phyloP scores from a whole-genome alignment of 2,113 vertebrate species.

The Marmota monax region DNA sequence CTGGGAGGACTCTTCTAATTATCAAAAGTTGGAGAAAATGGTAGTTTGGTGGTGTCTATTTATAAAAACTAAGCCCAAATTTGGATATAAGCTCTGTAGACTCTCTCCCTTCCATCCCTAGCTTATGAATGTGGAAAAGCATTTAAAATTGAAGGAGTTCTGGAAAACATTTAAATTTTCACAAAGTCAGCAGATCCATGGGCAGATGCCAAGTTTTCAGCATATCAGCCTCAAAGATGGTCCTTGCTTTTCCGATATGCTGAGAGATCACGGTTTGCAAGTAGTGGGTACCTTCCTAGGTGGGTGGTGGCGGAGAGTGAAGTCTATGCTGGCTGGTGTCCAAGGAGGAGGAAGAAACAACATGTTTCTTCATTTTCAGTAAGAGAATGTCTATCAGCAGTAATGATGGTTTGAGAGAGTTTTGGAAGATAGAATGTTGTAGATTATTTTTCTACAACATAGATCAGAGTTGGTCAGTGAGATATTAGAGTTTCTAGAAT shows the following conservation, averaged over 20 bases:
- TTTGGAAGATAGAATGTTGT: not conserved
- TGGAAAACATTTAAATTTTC: conserved; percentile 48
- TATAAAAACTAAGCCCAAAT: conserved; percentile 33
- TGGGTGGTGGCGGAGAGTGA: not conserved
- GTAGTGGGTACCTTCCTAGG: not conserved
- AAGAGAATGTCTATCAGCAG: not conserved
- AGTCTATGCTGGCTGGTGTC: not conserved
- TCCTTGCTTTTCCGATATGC: not conserved
- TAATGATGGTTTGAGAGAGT: not conserved
- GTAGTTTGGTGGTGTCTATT: not conserved
- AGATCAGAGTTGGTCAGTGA: not conserved
- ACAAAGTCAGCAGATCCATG: not conserved
- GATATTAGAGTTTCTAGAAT: not conserved
- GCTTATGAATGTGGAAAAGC: not conserved
- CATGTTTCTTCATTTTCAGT: not conserved
- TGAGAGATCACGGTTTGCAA: not conserved
- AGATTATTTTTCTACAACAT: not conserved
- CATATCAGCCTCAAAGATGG: not conserved
- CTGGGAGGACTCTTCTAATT: not conserved
- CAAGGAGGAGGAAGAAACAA: not conserved
- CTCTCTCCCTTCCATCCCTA: not conserved
- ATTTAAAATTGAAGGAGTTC: not conserved
- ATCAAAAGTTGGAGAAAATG: not conserved
- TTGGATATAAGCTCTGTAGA: not conserved
- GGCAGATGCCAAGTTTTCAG: not conserved